Conservation (phyloP, 2,888 invertebrate genomes). For the Limnephilus rhombicus region DNA sequence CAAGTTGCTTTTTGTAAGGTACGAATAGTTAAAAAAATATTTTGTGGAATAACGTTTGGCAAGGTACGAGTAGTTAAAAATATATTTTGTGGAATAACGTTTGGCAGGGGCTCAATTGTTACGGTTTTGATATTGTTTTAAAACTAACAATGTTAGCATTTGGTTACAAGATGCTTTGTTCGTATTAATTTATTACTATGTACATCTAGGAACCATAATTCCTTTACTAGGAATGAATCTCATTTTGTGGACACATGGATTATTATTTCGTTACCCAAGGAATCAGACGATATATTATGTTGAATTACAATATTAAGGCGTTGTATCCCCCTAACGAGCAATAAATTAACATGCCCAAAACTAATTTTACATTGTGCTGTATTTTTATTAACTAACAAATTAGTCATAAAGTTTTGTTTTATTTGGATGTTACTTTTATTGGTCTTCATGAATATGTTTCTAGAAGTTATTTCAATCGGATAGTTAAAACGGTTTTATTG, state of each 20-base stretch:
- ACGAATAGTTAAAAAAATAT: no score
- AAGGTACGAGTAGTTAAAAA: no score
- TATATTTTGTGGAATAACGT: no score
- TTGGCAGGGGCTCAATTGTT: no score
- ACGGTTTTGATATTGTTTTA: no score
- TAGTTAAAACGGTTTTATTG: background rate
- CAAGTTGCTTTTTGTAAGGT: no score
- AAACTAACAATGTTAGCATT: no score
- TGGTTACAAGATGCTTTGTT: no score
- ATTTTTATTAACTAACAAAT: background rate
- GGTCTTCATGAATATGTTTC: background rate
- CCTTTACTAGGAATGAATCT: background rate
- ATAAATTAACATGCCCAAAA: background rate
- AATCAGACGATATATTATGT: background rate
- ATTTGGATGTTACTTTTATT: background rate
- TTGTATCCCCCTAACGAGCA: background rate
- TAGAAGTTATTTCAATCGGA: background rate
- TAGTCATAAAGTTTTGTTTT: background rate
- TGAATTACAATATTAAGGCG: background rate
- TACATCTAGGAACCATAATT: background rate
- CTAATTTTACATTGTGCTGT: background rate
- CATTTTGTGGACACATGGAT: background rate
- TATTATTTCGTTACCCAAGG: background rate
- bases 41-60: no score
- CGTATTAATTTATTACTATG: no score